Base-by-base conservation (phyloP, 2,797 vertebrate species). In the Decapterus maruadsi region DNA sequence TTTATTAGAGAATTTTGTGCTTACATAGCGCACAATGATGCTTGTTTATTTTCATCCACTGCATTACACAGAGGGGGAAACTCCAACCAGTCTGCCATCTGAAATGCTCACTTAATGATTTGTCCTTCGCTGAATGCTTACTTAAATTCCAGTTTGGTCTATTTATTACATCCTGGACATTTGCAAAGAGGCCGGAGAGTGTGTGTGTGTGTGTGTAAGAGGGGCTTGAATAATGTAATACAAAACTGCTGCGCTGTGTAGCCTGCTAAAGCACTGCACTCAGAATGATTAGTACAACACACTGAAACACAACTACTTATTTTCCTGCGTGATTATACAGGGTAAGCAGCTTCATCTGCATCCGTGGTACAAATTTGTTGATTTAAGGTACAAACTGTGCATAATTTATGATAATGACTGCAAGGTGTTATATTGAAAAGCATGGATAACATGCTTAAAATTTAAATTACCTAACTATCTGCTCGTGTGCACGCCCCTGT, bases 201-300 rank as follows among this genome's bases (percentile, higher is more conserved):
- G 72, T 65, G 68, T 55, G 58, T 69, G 68, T 55, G 72, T 65
- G 68, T 55, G 58, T 69, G 65, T 61, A 62, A 58, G 46, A 61
- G 57, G 57, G 68, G 40, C 60, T 86, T 86, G 69, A 89, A 81
- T 85, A 87, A 82, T 90, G 83, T 68, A 74, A 83, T 72, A 62
- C 65, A 60, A 54, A 87, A 81, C 71, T 73, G 81, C 80, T 78
- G 78, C 59, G 76, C 51, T 70, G 68, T 40, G 78, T 80, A 77
- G 72, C 77, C 67, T 68, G 74, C 77, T 67, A 79, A 87, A 85
- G 71, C 56, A 16, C 65, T 80, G 72, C 85, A 84, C 82, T 83
- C 71, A 72, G 72, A 89, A 85, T 90, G 83, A 92, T 93, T 91
- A 92, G 90, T 80, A 75, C 80, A 85, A 80, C 87, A 74, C 75